phyloP scores from a whole-genome alignment of 2,888 invertebrate species.

The Alsophila aescularia region DNA sequence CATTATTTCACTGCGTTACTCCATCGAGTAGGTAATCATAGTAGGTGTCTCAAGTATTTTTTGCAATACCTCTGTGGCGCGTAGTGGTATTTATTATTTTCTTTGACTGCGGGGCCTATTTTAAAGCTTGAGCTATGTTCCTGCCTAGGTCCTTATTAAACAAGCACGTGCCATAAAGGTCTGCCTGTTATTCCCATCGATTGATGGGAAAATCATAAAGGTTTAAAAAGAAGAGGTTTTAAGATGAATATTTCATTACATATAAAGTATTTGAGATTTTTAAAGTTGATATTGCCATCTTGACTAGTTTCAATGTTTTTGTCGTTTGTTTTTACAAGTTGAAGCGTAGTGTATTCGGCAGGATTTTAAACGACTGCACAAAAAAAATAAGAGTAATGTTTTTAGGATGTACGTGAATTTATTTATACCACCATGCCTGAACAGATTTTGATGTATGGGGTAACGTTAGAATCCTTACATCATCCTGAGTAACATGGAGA shows the following conservation, averaged over 20 bases:
- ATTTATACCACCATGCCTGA: too few species aligned
- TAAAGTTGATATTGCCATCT: conserved; percentile 44
- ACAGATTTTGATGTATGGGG: too few species aligned
- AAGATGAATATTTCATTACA: conserved; percentile 49
- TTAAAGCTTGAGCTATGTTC: conserved; percentile 35
- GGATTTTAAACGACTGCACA: too few species aligned
- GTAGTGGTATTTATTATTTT: too few species aligned
- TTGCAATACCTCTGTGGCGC: conserved; percentile 29
- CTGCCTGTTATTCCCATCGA: too few species aligned
- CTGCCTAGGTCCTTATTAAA: conserved; percentile 25
- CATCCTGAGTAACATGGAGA: too few species aligned
- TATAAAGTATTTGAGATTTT: conserved; percentile 46
- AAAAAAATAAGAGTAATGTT: too few species aligned
- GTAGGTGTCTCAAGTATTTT: conserved; percentile 2
- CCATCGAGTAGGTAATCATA: too few species aligned
- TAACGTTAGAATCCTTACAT: too few species aligned
- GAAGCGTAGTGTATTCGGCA: not conserved
- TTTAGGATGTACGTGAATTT: too few species aligned
- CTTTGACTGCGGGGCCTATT: conserved; percentile 34
- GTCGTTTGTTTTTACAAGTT: conserved; percentile 7
- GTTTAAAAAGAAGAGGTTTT: too few species aligned
- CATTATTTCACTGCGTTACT: too few species aligned
- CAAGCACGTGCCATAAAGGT: conserved; percentile 51
- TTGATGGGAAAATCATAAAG: conserved; percentile 51
- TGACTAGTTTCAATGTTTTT: conserved; percentile 15